phyloP scores from a whole-genome alignment of 2,888 invertebrate species.

The Coenonympha glycerion region DNA sequence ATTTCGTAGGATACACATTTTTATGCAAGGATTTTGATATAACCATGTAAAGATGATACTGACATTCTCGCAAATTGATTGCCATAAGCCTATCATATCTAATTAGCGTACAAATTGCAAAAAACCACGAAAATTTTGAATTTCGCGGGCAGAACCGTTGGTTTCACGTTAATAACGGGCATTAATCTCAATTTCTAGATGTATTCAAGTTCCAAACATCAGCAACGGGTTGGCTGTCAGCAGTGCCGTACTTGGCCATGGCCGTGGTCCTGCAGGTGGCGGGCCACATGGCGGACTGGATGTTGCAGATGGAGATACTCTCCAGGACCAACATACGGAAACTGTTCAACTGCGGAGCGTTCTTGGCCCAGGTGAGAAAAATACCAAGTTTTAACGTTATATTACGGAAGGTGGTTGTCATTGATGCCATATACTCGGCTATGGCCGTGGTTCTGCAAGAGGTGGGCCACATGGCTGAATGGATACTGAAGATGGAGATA shows the following conservation, averaged over 20 bases:
- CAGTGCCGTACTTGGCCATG: constrained; percentile 93
- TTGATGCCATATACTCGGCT: constrained; percentile 91
- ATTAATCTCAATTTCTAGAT: constrained; percentile 72
- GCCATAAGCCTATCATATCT: too few relatives aligned
- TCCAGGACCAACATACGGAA: constrained; percentile 84
- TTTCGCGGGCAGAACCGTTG: too few relatives aligned
- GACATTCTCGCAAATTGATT: too few relatives aligned
- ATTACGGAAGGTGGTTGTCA: constrained; percentile 77
- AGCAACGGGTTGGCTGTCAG: constrained; percentile 88
- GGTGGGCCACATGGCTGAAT: constrained; percentile 88
- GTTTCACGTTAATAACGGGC: too few relatives aligned
- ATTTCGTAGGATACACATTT: too few relatives aligned
- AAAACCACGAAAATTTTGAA: too few relatives aligned
- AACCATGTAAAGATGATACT: too few relatives aligned
- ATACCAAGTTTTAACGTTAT: too few relatives aligned
- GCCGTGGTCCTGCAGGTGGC: constrained; percentile 85
- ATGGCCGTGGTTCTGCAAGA: constrained; percentile 89
- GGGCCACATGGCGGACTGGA: constrained; percentile 85
- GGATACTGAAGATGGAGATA: constrained; percentile 79
- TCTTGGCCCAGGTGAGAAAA: constrained; percentile 57
- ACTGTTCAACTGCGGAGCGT: constrained; percentile 68
- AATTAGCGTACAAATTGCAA: too few relatives aligned
- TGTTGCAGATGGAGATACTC: constrained; percentile 78
- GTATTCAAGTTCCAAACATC: constrained; percentile 82
- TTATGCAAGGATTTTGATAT: too few relatives aligned